Evolutionary conservation across 2,113 vertebrate genomes (phyloP), one percentile per base, ranked within the genome.

Genomic region (Tragelaphus buxtoni): DNA sequence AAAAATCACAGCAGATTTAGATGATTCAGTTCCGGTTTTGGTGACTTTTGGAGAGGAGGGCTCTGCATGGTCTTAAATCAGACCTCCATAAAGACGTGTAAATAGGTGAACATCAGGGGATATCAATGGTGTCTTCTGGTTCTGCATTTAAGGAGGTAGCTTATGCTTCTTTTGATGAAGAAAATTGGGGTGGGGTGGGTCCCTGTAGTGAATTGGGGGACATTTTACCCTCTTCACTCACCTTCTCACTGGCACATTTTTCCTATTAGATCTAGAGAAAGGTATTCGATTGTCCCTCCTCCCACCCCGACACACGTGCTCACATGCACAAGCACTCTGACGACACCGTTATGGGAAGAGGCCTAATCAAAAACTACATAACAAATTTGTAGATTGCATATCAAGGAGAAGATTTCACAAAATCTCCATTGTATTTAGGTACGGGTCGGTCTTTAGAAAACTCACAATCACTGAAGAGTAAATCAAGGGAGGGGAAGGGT

Each of bases 1-100:
- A 95, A 39, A 94, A 90, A 79, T 90, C 22, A 84, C 18, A 84
- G 87, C 16, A 89, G 28, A 88, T 93, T 85, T 95, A 92, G 69
- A 96, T 76, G 85, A 60, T 60, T 95, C 60, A 51, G 24, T 65
- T 79, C 77, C 12, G 9, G 7, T 84, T 74, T 91, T n/a, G 47
- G 39, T 79, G 69, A 74, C 32, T 85, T 35, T 93, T 76, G 55
- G 26, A 72, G 22, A 18, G 42, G 26, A 18, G 35, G 5, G 2
- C 4, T 79, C 76, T 95, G 93, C 14, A 7, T 17, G 11, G 24
- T 60, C 49, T 96, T 92, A 49, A 91, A 83, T 45, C 77, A 28
- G 53, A 97, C 60, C 12, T 85, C 39, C 84, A 30, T 94, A 74
- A 94, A 35, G 22, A 83, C 6, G 32, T 28, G 17, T 51, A 58